phyloP scores from a whole-genome alignment of 2,888 invertebrate species.

The Spodoptera picta region DNA sequence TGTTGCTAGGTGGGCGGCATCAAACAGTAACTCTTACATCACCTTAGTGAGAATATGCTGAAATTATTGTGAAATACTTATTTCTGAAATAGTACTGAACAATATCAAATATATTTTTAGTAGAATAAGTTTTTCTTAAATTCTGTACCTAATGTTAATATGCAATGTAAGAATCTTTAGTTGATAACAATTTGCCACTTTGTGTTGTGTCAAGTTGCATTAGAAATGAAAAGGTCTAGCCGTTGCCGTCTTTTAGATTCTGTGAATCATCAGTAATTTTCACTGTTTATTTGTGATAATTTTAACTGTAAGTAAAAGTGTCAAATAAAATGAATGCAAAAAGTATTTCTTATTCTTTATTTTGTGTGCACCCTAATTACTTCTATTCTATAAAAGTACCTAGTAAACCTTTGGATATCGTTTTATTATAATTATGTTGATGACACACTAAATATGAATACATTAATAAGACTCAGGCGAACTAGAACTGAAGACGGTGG shows the following conservation, averaged over 20 bases:
- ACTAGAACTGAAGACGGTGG: no score
- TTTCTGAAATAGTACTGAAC: constrained; percentile 50
- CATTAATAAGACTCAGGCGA: no score
- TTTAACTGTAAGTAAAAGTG: constrained; percentile 79
- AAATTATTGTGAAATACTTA: constrained; percentile 60
- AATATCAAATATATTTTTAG: constrained; percentile 46
- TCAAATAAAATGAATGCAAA: constrained; percentile 72
- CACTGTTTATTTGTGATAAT: constrained; percentile 87
- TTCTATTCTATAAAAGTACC: no score
- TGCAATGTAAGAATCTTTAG: constrained; percentile 62
- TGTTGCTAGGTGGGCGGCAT: constrained; percentile 26
- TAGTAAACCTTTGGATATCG: no score
- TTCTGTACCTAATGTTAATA: constrained; percentile 49
- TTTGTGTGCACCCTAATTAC: constrained; percentile 7
- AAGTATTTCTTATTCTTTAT: constrained; percentile 50
- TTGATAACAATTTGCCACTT: constrained; percentile 65
- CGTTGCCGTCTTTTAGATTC: constrained; percentile 80
- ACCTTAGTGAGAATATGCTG: constrained; percentile 39
- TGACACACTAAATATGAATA: no score
- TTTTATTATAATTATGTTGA: no score
- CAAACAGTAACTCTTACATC: constrained; percentile 33
- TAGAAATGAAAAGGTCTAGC: constrained; percentile 65
- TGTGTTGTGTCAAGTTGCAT: constrained; percentile 64
- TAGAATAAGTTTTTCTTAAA: constrained; percentile 50
- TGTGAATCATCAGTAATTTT: constrained; percentile 85